These are phyloP conservation scores for Andrena bicolor DNA, from an alignment of 2,888 invertebrate species.

Conservation along the genomic window DNA sequence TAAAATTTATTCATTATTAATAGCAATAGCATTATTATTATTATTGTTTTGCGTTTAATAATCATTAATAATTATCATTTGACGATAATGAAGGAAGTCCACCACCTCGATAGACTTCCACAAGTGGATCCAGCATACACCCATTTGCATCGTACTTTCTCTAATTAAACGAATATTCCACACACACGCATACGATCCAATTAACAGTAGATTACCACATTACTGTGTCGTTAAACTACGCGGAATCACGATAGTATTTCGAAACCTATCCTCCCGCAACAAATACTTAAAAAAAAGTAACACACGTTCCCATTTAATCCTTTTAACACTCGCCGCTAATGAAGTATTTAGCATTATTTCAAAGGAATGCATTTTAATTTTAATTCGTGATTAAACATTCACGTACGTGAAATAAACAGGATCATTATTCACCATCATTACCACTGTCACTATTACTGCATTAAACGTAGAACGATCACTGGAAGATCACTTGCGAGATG, in stretches of 20 bases:
- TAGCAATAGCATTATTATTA: no score
- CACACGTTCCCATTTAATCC: background rate
- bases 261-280: background rate
- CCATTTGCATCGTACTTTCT: slow-evolving; percentile 2
- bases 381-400: background rate
- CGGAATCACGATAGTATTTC: background rate
- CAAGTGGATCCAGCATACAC: background rate
- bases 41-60: background rate
- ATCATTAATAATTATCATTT: background rate
- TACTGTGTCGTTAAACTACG: background rate
- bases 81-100: background rate
- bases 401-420: no score
- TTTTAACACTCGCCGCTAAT: background rate
- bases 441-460: no score
- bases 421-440: background rate
- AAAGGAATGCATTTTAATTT: background rate
- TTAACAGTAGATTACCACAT: slow-evolving; percentile 22
- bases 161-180: slow-evolving; percentile 16
- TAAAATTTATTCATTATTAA: no score
- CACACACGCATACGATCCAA: slow-evolving; percentile 7
- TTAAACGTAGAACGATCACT: no score
- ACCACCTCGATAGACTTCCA: background rate
- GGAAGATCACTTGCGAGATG: background rate
- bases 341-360: background rate
- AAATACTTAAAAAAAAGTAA: background rate